Conservation (phyloP, 2,113 vertebrate genomes). For the Mormyrus iriodes region DNA sequence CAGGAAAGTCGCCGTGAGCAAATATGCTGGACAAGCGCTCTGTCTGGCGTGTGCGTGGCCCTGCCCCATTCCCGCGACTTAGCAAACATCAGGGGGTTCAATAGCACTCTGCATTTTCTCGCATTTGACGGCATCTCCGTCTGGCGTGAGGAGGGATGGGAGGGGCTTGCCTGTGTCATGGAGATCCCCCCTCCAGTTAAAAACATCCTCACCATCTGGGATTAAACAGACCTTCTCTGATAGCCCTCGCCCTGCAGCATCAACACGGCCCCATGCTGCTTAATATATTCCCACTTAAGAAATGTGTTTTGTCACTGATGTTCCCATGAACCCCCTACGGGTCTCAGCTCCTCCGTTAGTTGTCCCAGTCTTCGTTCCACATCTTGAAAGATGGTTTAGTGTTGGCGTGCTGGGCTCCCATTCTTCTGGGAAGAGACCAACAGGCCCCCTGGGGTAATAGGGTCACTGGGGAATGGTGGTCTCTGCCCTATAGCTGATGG, state of each 20-base stretch:
- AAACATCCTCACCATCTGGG: neutral
- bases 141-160: neutral
- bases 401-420: conserved; percentile 4
- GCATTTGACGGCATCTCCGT: neutral
- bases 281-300: neutral
- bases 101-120: neutral
- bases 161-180: neutral
- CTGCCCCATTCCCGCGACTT: neutral
- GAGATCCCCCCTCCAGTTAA: too few species aligned
- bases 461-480: neutral
- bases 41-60: neutral
- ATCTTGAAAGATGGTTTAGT: neutral
- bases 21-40: neutral
- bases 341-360: conserved; percentile 26
- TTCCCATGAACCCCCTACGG: conserved; percentile 25
- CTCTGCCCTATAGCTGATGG: conserved; percentile 20
- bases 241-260: conserved; percentile 12
- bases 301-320: conserved; percentile 17
- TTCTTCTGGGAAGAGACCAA: conserved; percentile 13
- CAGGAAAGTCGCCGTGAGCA: neutral
- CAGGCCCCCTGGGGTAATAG: neutral
- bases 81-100: neutral
- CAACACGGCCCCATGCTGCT: conserved; percentile 2
- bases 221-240: too few species aligned
- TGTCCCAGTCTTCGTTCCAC: neutral